Evolutionary conservation across 2,113 vertebrate species (phyloP), one percentile per base, ranked within the genome.

Genomic region (Paraplagusia blochii): DNA sequence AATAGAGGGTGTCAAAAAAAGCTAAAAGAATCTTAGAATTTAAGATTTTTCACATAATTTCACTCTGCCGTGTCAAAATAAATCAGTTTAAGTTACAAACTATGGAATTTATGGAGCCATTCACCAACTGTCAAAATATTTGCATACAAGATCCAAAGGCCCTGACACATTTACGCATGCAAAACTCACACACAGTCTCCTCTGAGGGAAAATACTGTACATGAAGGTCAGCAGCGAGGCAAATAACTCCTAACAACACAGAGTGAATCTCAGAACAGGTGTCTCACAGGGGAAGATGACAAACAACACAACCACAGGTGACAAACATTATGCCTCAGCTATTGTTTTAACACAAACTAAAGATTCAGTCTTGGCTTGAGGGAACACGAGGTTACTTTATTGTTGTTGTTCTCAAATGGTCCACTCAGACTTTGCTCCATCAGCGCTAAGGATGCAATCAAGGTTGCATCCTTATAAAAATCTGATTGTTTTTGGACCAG

Each of bases 281-380:
- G 58, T 58, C 17, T 63, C 72, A 79, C 67, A 57, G 53, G 56
- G 18, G 8, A 43, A 53, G 11, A 60, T 43, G 42, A 47, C 51
- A 36, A 59, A 59, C 56, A 82, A 85, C 43, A 34, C 36, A 69
- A 70, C 81, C 67, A 68, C 16, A 49, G 45, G 33, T 12, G 57
- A 14, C 44, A 10, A 9, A 50, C 13, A 9, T 48, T 34, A 13
- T 14, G 18, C 15, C 43, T n/a, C 22, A 40, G 5, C 10, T 12
- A 4, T 49, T 52, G 34, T 44, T 59, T 29, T 70, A 69, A 83
- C 65, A 50, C 52, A 68, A 10, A 79, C 79, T 39, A 74, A 34
- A 53, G 33, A 13, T 0, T 57, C 29, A 2, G 58, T 81, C 9
- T 44, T 4, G 46, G 16, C 46, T 9, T 10, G 13, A 4, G 18